These are phyloP conservation scores for Hydrozoanthus tunicans DNA, from an alignment of 64 coral and sea anemone species.

Conservation along the genomic window DNA sequence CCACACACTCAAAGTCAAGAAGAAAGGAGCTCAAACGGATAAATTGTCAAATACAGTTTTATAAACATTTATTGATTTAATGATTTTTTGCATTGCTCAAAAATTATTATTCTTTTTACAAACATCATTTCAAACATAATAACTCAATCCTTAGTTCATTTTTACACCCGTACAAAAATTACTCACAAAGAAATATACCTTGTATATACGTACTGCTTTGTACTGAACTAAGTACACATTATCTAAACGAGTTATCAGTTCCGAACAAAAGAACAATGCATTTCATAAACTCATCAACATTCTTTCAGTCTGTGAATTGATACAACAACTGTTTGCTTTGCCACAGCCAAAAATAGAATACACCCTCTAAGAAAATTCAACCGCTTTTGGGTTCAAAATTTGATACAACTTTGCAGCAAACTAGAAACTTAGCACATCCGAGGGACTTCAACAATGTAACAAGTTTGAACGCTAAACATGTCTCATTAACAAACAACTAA, in stretches of 20 bases:
- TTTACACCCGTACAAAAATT: neutral
- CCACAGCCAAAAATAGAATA: neutral
- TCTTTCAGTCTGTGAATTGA: neutral
- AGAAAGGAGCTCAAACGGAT: too few relatives aligned
- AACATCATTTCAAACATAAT: neutral
- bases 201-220: neutral
- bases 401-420: neutral
- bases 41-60: too few relatives aligned
- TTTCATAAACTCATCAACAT: neutral
- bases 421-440: neutral
- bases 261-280: neutral
- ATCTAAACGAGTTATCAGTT: neutral
- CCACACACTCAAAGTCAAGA: too few relatives aligned
- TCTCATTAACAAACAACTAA: neutral
- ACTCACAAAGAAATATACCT: neutral
- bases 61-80: too few relatives aligned
- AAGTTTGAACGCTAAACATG: too few relatives aligned
- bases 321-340: neutral
- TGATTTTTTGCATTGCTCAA: too few relatives aligned
- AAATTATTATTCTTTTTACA: neutral
- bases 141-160: neutral
- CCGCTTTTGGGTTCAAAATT: neutral
- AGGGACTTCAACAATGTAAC: too few relatives aligned
- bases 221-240: neutral
- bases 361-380: neutral